Evolutionary conservation across 1,140 invertebrate species (phyloP).

Genomic region (Penaeus indicus): DNA sequence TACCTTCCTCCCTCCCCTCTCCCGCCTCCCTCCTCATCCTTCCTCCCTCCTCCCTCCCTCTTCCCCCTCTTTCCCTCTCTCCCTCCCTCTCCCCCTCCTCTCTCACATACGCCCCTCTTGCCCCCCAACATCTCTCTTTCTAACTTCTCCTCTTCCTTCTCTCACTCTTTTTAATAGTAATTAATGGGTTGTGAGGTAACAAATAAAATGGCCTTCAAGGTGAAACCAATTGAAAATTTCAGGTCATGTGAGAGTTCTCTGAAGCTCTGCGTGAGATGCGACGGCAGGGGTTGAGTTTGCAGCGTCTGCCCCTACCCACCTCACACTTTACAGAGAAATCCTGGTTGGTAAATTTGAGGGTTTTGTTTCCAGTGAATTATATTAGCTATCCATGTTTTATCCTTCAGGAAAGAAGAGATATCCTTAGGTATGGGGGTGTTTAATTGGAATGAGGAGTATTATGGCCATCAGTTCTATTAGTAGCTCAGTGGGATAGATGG

Average conservation of each 20-base stretch:
- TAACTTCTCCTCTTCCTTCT: background rate
- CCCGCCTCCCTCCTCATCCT: background rate
- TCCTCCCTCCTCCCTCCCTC: background rate
- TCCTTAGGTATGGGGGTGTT: no score
- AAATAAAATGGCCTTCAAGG: no score
- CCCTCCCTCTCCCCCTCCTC: no score
- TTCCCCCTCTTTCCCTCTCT: no score
- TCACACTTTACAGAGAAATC: conserved; percentile 57
- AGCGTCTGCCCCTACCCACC: conserved; percentile 52
- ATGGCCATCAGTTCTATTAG: no score
- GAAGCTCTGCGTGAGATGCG: conserved; percentile 50
- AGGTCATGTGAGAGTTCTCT: conserved; percentile 36
- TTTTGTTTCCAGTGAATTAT: no score
- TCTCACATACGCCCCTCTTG: no score
- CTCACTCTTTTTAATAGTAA: background rate
- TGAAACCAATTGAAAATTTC: background rate
- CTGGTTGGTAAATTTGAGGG: conserved; percentile 21
- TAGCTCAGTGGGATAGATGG: no score
- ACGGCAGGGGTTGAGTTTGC: conserved; percentile 46
- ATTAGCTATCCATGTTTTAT: no score
- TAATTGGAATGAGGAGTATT: no score
- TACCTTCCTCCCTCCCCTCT: background rate
- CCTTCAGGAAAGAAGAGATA: no score
- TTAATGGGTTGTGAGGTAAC: no score
- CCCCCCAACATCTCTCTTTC: background rate